Conservation (phyloP, 2,113 vertebrate species). For the Terrapene triunguis region DNA sequence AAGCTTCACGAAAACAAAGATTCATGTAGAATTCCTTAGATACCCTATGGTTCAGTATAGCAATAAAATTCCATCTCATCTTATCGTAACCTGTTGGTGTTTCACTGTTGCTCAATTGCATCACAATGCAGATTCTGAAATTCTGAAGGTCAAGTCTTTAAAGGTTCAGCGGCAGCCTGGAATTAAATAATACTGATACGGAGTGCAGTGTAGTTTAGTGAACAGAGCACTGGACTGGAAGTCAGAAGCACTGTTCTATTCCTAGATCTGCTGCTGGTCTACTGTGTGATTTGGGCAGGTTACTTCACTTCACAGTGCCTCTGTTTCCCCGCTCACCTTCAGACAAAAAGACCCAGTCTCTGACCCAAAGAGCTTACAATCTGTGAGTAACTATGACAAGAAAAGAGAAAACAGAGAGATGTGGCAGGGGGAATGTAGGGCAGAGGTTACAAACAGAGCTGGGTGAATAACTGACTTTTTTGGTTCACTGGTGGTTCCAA, state of each 20-base stretch:
- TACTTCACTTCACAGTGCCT: neutral
- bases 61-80: conserved; percentile 60
- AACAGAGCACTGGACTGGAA: neutral
- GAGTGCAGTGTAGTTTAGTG: neutral
- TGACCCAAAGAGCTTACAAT: neutral
- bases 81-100: conserved; percentile 53
- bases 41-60: conserved; percentile 54
- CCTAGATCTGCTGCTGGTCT: neutral
- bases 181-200: neutral
- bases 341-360: neutral
- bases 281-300: accelerated
- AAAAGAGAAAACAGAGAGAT: neutral
- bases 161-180: neutral
- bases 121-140: neutral
- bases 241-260: neutral
- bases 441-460: neutral
- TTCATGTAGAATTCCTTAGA: conserved; percentile 70
- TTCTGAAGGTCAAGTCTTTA: neutral
- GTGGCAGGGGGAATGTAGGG: neutral
- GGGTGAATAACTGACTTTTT: neutral
- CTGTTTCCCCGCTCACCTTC: accelerated
- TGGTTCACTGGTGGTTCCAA: neutral
- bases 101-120: conserved; percentile 48
- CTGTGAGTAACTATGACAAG: neutral
- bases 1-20: conserved; percentile 85